phyloP scores from a whole-genome alignment of 37 sponge, comb jelly and placozoan genomes.

The Cliona cf. orientalis region DNA sequence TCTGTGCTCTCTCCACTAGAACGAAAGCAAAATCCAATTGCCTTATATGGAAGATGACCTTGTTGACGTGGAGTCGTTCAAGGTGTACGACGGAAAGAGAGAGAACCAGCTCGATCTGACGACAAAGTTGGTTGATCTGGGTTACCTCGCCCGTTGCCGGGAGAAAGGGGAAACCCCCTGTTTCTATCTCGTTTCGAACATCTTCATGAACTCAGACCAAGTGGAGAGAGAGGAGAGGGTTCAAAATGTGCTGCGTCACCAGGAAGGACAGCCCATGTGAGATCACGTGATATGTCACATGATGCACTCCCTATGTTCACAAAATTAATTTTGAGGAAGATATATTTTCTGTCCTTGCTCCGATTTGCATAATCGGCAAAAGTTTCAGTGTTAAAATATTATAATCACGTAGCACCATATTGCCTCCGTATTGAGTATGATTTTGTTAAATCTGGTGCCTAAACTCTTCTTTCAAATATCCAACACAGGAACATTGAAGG shows the following conservation, averaged over 20 bases:
- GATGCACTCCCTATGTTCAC: constrained; percentile 4
- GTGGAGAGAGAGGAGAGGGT: constrained; percentile 33
- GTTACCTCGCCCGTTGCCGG: constrained; percentile 5
- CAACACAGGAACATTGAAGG: not conserved
- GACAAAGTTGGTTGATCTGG: not conserved
- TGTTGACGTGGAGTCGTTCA: constrained; percentile 47
- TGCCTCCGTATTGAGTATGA: no score
- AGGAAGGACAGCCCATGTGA: not conserved
- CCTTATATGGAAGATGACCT: constrained; percentile 57
- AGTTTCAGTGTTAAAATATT: no score
- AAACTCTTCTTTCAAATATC: no score
- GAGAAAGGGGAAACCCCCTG: constrained; percentile 19
- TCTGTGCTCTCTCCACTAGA: constrained; percentile 2
- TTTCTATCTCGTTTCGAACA: constrained; percentile 42
- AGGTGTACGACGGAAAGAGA: constrained; percentile 30
- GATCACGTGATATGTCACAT: constrained; percentile 10
- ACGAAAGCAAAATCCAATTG: constrained; percentile 29
- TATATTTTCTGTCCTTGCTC: no score
- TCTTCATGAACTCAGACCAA: constrained; percentile 36
- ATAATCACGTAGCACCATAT: no score
- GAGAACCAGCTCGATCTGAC: constrained; percentile 5
- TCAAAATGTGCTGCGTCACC: not conserved
- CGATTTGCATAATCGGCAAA: no score
- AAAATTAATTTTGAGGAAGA: not conserved
- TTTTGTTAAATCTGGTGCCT: not conserved